These are phyloP conservation scores for Pseudopipra pipra DNA, from an alignment of 2,113 vertebrate genomes.

Conservation along the genomic window DNA sequence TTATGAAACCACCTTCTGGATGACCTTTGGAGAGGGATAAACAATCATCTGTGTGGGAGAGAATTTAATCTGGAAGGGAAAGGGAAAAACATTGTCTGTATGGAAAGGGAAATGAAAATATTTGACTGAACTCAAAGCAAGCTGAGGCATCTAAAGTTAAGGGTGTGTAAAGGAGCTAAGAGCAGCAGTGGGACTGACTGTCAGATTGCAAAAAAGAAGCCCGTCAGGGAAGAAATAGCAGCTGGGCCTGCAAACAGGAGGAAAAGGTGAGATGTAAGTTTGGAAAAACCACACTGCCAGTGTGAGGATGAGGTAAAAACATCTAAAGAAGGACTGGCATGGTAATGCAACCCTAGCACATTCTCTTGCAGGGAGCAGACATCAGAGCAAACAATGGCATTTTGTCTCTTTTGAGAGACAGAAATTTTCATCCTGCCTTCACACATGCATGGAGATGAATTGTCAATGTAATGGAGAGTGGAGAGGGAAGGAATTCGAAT, in stretches of 20 bases:
- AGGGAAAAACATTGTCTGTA: slow-evolving; percentile 69
- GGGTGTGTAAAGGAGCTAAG: slow-evolving; percentile 57
- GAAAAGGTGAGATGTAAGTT: neutral
- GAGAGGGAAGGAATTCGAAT: neutral
- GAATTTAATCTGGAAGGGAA: slow-evolving; percentile 55
- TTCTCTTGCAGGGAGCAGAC: neutral
- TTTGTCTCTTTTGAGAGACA: slow-evolving; percentile 12
- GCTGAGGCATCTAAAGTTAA: slow-evolving; percentile 59
- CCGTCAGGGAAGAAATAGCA: neutral
- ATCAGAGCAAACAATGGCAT: neutral
- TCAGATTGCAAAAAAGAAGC: neutral
- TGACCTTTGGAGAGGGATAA: slow-evolving; percentile 34
- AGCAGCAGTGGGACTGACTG: slow-evolving; percentile 30
- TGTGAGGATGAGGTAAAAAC: neutral
- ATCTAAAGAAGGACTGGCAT: neutral
- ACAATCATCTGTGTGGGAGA: slow-evolving; percentile 39
- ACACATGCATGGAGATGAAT: neutral
- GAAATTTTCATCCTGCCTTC: neutral
- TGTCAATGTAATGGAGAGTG: neutral
- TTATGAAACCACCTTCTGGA: slow-evolving; percentile 43
- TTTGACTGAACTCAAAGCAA: slow-evolving; percentile 70
- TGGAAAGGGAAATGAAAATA: slow-evolving; percentile 73
- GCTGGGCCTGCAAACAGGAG: neutral
- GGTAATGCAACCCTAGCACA: neutral
- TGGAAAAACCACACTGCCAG: neutral